These are phyloP conservation scores for Diabrotica balteata DNA, from an alignment of 2,888 invertebrate genomes.

Conservation along the genomic window DNA sequence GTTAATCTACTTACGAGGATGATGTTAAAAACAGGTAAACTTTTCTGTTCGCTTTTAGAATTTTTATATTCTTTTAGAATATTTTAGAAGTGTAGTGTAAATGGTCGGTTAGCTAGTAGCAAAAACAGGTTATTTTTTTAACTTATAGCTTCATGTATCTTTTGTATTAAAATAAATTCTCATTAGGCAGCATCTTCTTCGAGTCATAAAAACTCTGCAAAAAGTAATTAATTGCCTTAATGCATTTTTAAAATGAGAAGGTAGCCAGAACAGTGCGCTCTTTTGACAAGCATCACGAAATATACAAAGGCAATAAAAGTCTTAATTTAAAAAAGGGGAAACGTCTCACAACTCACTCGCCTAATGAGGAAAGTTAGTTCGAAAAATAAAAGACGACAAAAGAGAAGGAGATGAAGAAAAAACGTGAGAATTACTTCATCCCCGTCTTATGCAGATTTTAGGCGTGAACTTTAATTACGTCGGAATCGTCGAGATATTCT, in stretches of 20 bases:
- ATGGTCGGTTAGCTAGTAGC: no score
- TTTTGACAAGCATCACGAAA: slow-evolving; percentile 18
- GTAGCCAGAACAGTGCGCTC: background rate
- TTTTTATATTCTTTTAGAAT: no score
- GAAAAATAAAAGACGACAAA: slow-evolving; percentile 10
- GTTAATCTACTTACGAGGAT: no score
- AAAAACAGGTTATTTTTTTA: no score
- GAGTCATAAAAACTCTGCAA: background rate
- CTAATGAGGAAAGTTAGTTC: slow-evolving; percentile 44
- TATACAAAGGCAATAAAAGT: slow-evolving; percentile 38
- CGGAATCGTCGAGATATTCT: slow-evolving; percentile 29
- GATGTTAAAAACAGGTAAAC: no score
- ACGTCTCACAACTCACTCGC: slow-evolving; percentile 38
- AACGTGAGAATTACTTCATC: slow-evolving; percentile 43
- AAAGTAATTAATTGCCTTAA: slow-evolving; percentile 17
- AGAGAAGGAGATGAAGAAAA: slow-evolving; percentile 25
- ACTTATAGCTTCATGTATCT: no score
- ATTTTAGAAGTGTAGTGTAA: no score
- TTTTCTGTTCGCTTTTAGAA: no score
- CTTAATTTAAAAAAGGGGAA: slow-evolving; percentile 40
- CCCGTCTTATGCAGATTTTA: slow-evolving; percentile 43
- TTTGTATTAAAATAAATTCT: no score
- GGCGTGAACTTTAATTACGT: slow-evolving; percentile 43
- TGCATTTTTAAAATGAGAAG: slow-evolving; percentile 20
- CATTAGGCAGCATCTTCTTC: no score